A percentile compares a stretch with the other conserved stretches of the same genome.
Conservation (phyloP, 2,888 invertebrate genomes). For the Dynastes tityus region DNA sequence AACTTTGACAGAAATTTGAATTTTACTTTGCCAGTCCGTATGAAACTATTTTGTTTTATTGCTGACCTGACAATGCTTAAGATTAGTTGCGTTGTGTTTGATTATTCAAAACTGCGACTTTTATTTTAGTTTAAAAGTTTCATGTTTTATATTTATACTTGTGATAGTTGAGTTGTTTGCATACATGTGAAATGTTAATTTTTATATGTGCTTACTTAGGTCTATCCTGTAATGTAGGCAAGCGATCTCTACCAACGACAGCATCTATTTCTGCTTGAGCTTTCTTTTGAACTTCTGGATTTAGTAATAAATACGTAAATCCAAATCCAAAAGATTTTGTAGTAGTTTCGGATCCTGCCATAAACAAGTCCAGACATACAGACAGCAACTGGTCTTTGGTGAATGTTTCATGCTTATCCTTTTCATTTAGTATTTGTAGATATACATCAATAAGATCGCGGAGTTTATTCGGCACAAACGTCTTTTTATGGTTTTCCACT, state of each 20-base stretch:
- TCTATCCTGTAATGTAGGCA: constrained; percentile 81
- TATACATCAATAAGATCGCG: constrained; percentile 89
- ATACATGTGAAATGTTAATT: too few species aligned
- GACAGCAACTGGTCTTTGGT: constrained; percentile 84
- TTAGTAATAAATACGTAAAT: constrained; percentile 81
- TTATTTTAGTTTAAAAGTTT: too few species aligned
- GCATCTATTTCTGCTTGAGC: constrained; percentile 86
- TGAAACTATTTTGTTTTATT: too few species aligned
- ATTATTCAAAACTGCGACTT: too few species aligned
- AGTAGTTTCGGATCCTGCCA: constrained; percentile 91
- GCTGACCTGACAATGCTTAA: too few species aligned
- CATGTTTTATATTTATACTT: too few species aligned
- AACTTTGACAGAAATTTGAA: too few species aligned
- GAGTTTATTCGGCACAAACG: constrained; percentile 76
- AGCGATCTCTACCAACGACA: constrained; percentile 79
- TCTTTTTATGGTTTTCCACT: constrained; percentile 80
- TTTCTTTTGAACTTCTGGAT: constrained; percentile 81
- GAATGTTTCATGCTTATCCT: constrained; percentile 74
- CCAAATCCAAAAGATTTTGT: constrained; percentile 85
- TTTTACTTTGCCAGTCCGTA: too few species aligned
- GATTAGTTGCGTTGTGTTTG: too few species aligned
- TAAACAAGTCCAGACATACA: constrained; percentile 88
- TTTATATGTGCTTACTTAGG: constrained; percentile 74
- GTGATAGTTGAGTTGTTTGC: too few species aligned
- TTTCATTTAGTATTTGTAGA: constrained; percentile 77